Percentiles rank a stretch among this genome's conserved stretches.
Evolutionary conservation across 2,888 invertebrate species (phyloP).

Genomic region (Leucania comma): DNA sequence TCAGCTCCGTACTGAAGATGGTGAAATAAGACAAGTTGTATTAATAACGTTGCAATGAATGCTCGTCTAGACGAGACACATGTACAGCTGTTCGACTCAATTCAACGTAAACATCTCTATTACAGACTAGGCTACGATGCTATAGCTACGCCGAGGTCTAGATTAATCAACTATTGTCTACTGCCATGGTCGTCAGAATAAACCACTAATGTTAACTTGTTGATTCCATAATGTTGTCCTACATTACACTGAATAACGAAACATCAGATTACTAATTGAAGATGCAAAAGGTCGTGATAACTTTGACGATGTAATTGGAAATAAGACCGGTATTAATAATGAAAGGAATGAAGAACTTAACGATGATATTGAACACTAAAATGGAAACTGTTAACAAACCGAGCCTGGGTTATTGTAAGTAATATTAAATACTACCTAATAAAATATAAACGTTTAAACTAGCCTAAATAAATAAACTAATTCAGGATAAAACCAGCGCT

Average conservation of each 20-base stretch:
- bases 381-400: conserved; percentile 13
- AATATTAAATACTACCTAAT: background rate
- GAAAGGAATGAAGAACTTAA: conserved; percentile 20
- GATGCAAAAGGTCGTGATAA: conserved; percentile 37
- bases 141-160: conserved; percentile 26
- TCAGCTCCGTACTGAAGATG: conserved; percentile 19
- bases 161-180: conserved; percentile 52
- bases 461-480: conserved; percentile 25
- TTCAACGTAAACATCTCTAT: conserved; percentile 56
- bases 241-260: conserved; percentile 42
- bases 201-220: conserved; percentile 52
- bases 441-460: conserved; percentile 17
- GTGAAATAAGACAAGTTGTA: conserved; percentile 48
- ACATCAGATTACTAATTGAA: conserved; percentile 36
- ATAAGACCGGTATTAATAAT: conserved; percentile 25
- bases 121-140: conserved; percentile 22
- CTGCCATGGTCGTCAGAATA: conserved; percentile 48
- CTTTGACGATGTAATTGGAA: conserved; percentile 30
- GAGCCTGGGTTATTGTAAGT: background rate
- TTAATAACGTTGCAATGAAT: conserved; percentile 53
- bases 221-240: conserved; percentile 42
- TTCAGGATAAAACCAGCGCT: conserved; percentile 16
- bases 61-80: conserved; percentile 61
- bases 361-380: conserved; percentile 16
- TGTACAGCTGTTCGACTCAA: conserved; percentile 51